Conservation (phyloP, 1,140 invertebrate species). For the Bombus difficillimus region DNA sequence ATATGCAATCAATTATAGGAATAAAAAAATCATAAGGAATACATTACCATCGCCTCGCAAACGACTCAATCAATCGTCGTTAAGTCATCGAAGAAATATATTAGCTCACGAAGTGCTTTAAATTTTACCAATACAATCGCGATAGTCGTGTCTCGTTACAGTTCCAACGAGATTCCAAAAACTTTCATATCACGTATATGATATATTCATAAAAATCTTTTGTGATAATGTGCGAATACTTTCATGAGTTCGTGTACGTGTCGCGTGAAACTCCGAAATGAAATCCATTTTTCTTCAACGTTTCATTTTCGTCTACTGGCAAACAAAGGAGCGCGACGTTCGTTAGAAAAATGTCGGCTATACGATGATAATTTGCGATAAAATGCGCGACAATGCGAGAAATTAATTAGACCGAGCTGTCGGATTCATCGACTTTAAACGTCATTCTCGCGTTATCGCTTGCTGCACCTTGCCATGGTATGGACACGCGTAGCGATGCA, state of each 20-base stretch:
- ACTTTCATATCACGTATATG: no score
- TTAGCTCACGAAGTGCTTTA: no score
- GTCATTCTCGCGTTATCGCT: conserved; percentile 22
- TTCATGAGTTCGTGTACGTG: no score
- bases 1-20: neutral
- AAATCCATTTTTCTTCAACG: neutral
- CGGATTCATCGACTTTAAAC: conserved; percentile 13
- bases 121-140: no score
- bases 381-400: neutral
- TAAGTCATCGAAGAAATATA: neutral
- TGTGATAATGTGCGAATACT: no score
- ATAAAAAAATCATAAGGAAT: neutral
- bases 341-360: neutral
- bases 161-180: no score
- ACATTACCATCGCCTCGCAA: neutral
- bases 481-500: conserved; percentile 14
- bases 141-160: no score
- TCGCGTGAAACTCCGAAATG: no score
- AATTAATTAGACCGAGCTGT: conserved; percentile 26
- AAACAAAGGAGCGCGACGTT: neutral
- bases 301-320: neutral
- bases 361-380: no score
- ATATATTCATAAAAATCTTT: no score
- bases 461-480: neutral
- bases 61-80: neutral